Conservation (phyloP, 2,113 vertebrate genomes). For the Trochalopteron elliotii region DNA sequence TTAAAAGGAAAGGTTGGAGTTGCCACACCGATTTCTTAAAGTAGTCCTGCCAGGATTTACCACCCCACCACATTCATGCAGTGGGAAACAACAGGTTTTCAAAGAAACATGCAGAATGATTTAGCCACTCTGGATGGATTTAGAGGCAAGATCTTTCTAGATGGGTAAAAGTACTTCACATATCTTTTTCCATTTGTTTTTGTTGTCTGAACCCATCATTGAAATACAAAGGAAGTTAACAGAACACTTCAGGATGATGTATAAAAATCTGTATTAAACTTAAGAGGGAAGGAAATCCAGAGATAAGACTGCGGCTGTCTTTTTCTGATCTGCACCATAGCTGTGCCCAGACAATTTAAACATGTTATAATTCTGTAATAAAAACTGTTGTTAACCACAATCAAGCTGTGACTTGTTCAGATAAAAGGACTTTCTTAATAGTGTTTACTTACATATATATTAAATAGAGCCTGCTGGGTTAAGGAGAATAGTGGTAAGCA, state of each 20-base stretch:
- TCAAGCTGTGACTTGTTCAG: background rate
- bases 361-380: background rate
- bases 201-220: background rate
- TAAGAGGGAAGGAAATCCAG: background rate
- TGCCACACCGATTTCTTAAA: background rate
- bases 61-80: background rate
- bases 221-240: background rate
- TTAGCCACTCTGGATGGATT: background rate
- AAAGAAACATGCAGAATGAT: background rate
- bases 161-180: background rate
- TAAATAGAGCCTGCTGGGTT: background rate
- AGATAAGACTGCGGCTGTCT: background rate
- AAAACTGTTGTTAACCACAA: background rate
- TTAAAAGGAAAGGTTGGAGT: fast-evolving
- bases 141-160: background rate
- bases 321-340: background rate
- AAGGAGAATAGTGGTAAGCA: background rate
- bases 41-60: background rate
- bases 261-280: background rate
- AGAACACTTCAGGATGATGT: background rate
- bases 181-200: background rate
- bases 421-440: background rate
- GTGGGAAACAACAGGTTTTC: background rate
- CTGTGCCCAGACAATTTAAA: background rate
- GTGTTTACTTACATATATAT: background rate